Evolutionary conservation across 1,140 invertebrate species (phyloP).

Genomic region (Lucilia sericata): DNA sequence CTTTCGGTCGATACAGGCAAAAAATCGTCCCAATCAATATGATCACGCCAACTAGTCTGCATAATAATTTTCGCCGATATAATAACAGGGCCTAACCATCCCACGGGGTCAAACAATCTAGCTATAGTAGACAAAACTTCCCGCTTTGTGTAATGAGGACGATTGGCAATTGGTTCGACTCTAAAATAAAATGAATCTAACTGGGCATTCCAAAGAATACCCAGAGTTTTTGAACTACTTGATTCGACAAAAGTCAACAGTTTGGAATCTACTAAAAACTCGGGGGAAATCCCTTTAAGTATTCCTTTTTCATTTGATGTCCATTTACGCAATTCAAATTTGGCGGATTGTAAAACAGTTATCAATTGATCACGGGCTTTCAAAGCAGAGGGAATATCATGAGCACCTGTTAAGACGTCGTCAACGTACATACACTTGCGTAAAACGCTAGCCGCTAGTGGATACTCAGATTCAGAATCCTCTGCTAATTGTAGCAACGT

Average conservation of each 20-base stretch:
- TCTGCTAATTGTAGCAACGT: background rate
- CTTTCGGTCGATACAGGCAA: background rate
- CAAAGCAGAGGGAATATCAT: background rate
- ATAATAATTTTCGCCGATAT: background rate
- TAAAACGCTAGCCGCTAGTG: background rate
- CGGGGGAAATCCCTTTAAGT: background rate
- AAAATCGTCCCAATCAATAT: background rate
- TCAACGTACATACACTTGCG: background rate
- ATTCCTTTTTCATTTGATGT: background rate
- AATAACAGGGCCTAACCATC: background rate
- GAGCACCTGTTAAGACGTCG: background rate
- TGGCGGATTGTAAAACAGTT: background rate
- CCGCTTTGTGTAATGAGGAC: background rate
- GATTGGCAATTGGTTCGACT: background rate
- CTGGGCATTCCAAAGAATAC: background rate
- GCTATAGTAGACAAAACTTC: background rate
- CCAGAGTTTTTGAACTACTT: background rate
- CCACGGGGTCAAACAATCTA: background rate
- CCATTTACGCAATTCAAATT: constrained; percentile 29
- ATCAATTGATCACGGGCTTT: background rate
- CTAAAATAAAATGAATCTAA: background rate
- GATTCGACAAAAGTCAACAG: background rate
- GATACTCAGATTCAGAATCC: background rate
- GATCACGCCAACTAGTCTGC: background rate
- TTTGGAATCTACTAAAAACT: background rate